phyloP scores from a whole-genome alignment of 2,113 vertebrate species.

The Irena cyanogastra region DNA sequence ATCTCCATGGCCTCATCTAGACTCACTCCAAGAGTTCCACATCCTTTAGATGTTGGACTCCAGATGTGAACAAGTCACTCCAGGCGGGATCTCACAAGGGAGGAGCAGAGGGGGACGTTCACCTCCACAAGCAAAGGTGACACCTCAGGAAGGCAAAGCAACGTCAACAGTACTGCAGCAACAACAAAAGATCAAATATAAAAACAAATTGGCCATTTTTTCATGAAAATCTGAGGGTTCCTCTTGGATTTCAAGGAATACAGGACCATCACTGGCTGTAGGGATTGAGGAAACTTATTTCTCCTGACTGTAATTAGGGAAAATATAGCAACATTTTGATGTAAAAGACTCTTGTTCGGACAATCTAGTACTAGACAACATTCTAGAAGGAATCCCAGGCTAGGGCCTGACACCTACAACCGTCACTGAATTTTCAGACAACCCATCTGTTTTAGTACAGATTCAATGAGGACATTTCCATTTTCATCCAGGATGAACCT shows the following conservation, averaged over 20 bases:
- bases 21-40: not conserved
- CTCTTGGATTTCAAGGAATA: not conserved
- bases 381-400: not conserved
- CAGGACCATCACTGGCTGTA: fast-evolving
- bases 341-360: not conserved
- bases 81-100: not conserved
- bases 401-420: not conserved
- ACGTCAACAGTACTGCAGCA: not conserved
- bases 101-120: fast-evolving
- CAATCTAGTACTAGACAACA: fast-evolving
- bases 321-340: not conserved
- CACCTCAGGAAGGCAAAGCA: not conserved
- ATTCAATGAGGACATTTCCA: not conserved
- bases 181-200: not conserved
- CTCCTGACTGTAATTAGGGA: not conserved
- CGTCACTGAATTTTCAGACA: not conserved
- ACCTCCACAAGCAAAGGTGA: not conserved
- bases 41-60: too few species aligned
- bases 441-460: not conserved
- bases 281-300: not conserved
- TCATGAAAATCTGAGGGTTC: not conserved
- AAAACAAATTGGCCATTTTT: not conserved
- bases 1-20: fast-evolving
- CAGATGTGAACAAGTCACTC: fast-evolving
- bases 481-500: not conserved